Percentiles rank a stretch among this genome's conserved stretches.
Evolutionary conservation across 2,888 invertebrate species (phyloP).

Genomic region (Andrena dorsata): DNA sequence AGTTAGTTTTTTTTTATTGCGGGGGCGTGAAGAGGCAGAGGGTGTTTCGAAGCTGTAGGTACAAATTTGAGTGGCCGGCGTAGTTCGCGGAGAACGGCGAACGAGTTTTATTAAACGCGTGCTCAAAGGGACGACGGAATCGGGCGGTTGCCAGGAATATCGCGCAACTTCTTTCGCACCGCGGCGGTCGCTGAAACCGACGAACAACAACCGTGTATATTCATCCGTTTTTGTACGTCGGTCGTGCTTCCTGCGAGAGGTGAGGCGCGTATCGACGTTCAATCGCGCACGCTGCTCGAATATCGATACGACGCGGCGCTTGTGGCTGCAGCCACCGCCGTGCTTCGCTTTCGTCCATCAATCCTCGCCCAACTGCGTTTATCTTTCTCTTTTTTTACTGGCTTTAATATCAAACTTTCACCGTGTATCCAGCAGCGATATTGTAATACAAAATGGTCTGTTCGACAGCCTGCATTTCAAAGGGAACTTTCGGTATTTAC

Average conservation of each 20-base stretch:
- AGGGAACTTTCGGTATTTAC: constrained; percentile 23
- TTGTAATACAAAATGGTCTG: constrained; percentile 9
- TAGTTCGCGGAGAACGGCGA: too few relatives aligned
- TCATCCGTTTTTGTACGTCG: not conserved
- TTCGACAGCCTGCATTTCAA: constrained; percentile 42
- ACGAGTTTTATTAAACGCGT: too few relatives aligned
- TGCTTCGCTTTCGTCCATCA: constrained; percentile 32
- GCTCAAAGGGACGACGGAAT: not conserved
- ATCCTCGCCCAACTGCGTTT: constrained; percentile 34
- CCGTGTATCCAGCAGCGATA: constrained; percentile 38
- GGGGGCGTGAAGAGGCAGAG: too few relatives aligned
- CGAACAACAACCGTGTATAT: constrained; percentile 23
- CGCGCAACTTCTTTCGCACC: not conserved
- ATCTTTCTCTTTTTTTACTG: constrained; percentile 18
- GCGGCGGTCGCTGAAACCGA: not conserved
- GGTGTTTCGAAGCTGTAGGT: too few relatives aligned
- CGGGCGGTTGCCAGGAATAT: not conserved
- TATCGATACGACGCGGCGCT: constrained; percentile 58
- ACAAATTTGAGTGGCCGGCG: too few relatives aligned
- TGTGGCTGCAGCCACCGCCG: constrained; percentile 29
- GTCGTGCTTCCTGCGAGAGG: constrained; percentile 38
- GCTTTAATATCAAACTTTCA: constrained; percentile 52
- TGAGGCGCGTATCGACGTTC: constrained; percentile 72
- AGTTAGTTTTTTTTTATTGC: too few relatives aligned
- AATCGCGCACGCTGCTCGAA: constrained; percentile 73